Evolutionary conservation across 2,113 vertebrate species (phyloP).

Genomic region (Oncorhynchus masou): DNA sequence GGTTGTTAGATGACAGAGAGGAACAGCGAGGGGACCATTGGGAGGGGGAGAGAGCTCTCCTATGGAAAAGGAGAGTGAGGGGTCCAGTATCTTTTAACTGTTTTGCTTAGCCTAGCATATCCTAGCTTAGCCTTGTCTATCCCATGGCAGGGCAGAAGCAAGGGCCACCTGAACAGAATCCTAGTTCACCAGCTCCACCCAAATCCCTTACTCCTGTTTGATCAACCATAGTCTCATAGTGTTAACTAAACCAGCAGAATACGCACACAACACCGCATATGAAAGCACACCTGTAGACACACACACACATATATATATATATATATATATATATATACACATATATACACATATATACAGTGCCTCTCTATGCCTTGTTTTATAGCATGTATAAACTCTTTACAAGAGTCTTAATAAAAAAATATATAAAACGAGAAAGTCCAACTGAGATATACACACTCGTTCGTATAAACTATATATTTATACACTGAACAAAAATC

Average conservation of each 20-base stretch:
- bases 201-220: constrained; percentile 30
- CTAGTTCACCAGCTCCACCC: constrained; percentile 61
- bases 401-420: too few species aligned
- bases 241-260: constrained; percentile 67
- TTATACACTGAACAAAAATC: too few species aligned
- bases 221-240: constrained; percentile 58
- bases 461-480: constrained; percentile 63
- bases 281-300: constrained; percentile 3
- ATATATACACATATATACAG: constrained; percentile 36
- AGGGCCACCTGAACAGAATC: constrained; percentile 34
- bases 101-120: constrained; percentile 17
- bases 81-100: constrained; percentile 22
- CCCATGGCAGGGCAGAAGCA: too few species aligned
- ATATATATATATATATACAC: neutral
- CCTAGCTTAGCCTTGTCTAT: constrained; percentile 6
- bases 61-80: too few species aligned
- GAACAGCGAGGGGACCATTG: constrained; percentile 27
- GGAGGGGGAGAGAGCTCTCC: neutral
- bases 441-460: constrained; percentile 43
- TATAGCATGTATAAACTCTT: constrained; percentile 60
- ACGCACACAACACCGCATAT: constrained; percentile 6
- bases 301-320: neutral
- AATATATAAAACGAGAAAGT: too few species aligned
- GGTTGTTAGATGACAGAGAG: constrained; percentile 6
- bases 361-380: constrained; percentile 74